Evolutionary conservation across 2,113 vertebrate genomes (phyloP), one percentile per base, ranked within the genome.

Genomic region (Podarcis raffonei): DNA sequence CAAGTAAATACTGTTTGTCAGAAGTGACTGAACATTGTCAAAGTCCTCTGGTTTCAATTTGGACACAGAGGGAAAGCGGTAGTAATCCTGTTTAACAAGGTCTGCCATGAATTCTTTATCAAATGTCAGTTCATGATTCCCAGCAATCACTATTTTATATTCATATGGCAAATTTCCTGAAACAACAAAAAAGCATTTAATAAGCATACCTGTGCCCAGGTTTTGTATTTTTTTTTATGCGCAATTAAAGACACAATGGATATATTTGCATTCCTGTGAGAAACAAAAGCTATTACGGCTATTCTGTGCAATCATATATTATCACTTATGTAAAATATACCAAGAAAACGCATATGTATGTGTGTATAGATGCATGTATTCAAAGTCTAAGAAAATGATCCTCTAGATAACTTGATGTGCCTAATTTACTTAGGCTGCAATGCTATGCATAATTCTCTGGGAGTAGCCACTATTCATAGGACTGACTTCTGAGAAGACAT

Each of bases 11-110:
- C 98, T 99, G 97, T 99, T 99, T 95, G 99, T 98, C 97, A 99
- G 98, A 83, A 99, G 98, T 78, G 98, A 97, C 96, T 99, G 99
- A 94, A 99, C 99, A 97, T 99, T 98, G 97, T 99, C 99, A 98
- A 99, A 99, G 97, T 99, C 99, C 98, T 99, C 99, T 30, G 99
- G 98, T 97, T 99, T 99, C 97, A 99, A 98, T 97, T 99, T 99
- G 97, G 99, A 99, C 94, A 99, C 99, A 39, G 99, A 99, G 84
- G 99, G 99, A 96, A 99, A 99, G 93, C 99, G 98, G 97, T 99
- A 99, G 97, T 99, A 99, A 98, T 99, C 99, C 98, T 99, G 99
- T 97, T 99, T 99, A 94, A 99, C 98, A 96, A 99, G 98, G 96
- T 99, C 99, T 82, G 98, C 97, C 98, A 99, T 99, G 97, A 99